phyloP scores from a whole-genome alignment of 2,113 vertebrate species.

The Orycteropus afer region DNA sequence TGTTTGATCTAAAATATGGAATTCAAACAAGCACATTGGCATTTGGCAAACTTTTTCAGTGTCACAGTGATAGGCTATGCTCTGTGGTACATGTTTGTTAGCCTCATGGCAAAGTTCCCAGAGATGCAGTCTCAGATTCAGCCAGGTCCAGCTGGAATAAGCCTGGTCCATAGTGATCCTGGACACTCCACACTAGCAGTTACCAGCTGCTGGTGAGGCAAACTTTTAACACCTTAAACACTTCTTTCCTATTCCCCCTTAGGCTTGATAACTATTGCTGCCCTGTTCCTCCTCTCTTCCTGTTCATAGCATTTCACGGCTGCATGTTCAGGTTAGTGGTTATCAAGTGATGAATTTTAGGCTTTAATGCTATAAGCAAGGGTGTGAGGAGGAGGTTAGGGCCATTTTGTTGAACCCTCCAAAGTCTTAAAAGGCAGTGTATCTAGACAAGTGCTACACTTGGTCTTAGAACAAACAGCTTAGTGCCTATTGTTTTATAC shows the following conservation, averaged over 20 bases:
- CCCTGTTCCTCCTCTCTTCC: background rate
- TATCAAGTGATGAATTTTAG: background rate
- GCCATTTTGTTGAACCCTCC: background rate
- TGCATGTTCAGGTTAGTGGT: background rate
- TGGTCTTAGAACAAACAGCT: background rate
- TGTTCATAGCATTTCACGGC: background rate
- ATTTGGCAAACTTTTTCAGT: slow-evolving; percentile 19
- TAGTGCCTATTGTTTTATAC: background rate
- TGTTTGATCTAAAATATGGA: background rate
- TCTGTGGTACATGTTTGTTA: background rate
- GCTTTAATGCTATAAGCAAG: background rate
- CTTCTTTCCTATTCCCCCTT: background rate
- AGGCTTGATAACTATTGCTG: too few species aligned
- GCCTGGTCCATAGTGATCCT: background rate
- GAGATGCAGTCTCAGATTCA: background rate
- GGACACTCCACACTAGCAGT: background rate
- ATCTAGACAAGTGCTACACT: background rate
- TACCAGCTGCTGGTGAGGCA: background rate
- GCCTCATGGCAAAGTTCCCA: background rate
- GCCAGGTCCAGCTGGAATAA: background rate
- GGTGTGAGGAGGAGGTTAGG: background rate
- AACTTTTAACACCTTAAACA: background rate
- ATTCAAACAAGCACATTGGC: background rate
- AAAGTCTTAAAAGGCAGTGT: background rate
- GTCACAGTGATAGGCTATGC: background rate